A percentile compares a stretch with the other conserved stretches of the same genome.
Conservation (phyloP, 2,113 vertebrate genomes). For the Macaca mulatta region DNA sequence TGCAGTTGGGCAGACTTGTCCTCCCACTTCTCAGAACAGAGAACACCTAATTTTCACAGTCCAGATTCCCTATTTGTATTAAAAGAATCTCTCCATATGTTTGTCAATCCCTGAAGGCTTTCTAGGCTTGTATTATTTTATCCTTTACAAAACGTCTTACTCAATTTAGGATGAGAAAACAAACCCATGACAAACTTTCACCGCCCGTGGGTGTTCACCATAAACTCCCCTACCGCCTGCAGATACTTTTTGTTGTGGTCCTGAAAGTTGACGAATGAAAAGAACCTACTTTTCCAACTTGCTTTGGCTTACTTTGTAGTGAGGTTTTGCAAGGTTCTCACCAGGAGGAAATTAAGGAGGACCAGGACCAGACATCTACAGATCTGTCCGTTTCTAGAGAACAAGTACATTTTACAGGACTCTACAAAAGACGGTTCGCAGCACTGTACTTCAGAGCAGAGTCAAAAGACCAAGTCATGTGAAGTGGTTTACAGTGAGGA, state of each 20-base stretch:
- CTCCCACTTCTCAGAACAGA: neutral
- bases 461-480: too few relatives aligned
- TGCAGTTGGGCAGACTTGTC: neutral
- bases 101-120: neutral
- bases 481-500: neutral
- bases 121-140: neutral
- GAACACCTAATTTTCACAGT: neutral
- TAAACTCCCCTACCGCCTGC: neutral
- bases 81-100: neutral
- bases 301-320: neutral
- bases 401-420: neutral
- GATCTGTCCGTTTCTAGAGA: neutral
- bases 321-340: neutral
- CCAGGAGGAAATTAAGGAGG: neutral
- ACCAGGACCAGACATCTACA: neutral
- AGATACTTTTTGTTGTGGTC: neutral
- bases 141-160: neutral
- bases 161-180: neutral
- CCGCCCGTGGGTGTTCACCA: accelerated
- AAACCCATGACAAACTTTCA: neutral
- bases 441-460: neutral
- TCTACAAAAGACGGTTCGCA: accelerated
- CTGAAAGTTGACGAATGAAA: neutral
- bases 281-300: neutral
- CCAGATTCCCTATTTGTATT: neutral